These are phyloP conservation scores for Nomada flava DNA, from an alignment of 2,888 invertebrate species.

Conservation along the genomic window DNA sequence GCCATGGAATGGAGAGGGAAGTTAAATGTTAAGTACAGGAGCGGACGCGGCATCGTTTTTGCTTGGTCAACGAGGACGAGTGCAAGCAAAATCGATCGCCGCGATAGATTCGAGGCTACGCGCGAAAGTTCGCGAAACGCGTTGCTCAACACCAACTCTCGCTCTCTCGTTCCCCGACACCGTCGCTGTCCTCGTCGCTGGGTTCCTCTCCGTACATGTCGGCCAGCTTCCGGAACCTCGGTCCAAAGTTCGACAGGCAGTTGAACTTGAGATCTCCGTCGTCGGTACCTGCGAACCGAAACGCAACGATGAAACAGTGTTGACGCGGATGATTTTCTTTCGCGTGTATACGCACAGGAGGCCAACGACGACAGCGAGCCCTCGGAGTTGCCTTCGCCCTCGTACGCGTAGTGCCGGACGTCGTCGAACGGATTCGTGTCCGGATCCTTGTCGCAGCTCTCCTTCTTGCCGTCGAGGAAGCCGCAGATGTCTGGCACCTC, in stretches of 20 bases:
- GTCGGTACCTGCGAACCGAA: conserved; percentile 88
- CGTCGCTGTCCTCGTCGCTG: conserved; percentile 92
- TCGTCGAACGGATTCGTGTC: conserved; percentile 97
- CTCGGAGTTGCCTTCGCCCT: conserved; percentile 96
- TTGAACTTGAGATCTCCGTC: conserved; percentile 97
- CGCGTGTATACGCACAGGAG: conserved; percentile 88
- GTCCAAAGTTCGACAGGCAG: conserved; percentile 97
- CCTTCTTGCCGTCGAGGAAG: conserved; percentile 95
- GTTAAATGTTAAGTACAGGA: conserved; percentile 68
- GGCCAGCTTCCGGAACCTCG: conserved; percentile 96
- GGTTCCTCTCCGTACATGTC: conserved; percentile 97
- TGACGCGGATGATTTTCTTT: background rate
- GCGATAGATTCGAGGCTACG: conserved; percentile 19
- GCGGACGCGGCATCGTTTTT: conserved; percentile 22
- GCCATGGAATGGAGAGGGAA: too few relatives aligned
- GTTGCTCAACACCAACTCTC: conserved; percentile 92
- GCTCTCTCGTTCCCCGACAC: conserved; percentile 88
- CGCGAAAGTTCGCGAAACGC: background rate
- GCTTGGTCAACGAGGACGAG: conserved; percentile 25
- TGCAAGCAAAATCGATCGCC: background rate
- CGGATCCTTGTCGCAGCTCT: conserved; percentile 95
- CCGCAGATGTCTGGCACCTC: conserved; percentile 94
- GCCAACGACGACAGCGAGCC: conserved; percentile 97
- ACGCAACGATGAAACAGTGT: background rate
- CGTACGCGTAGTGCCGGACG: conserved; percentile 98